Evolutionary conservation across 2,888 invertebrate genomes (phyloP).

Genomic region (Metellina segmentata): DNA sequence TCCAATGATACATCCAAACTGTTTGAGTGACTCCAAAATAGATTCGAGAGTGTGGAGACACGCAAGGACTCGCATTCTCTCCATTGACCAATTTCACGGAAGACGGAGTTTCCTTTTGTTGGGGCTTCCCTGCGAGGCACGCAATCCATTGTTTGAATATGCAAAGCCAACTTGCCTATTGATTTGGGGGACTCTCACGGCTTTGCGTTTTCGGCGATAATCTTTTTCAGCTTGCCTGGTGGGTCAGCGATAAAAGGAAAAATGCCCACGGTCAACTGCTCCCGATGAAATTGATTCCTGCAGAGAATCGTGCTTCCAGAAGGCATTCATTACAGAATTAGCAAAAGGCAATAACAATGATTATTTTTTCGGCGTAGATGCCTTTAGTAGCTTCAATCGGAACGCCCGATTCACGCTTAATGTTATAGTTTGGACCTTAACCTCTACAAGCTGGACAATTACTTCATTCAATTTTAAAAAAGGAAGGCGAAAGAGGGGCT

Average conservation of each 20-base stretch:
- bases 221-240: neutral
- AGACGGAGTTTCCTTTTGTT: conserved; percentile 60
- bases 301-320: neutral
- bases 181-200: conserved; percentile 28
- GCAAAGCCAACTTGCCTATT: conserved; percentile 64
- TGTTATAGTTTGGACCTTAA: neutral
- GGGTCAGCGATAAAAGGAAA: neutral
- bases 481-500: neutral
- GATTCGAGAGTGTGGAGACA: conserved; percentile 46
- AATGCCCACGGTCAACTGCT: neutral
- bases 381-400: neutral
- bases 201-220: neutral
- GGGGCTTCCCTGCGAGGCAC: conserved; percentile 54
- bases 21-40: conserved; percentile 45
- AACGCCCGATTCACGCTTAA: neutral
- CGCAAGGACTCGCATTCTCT: conserved; percentile 52
- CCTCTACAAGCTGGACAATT: neutral
- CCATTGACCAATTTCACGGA: conserved; percentile 64
- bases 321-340: no score
- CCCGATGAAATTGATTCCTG: neutral
- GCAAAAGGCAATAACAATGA: no score
- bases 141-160: conserved; percentile 72
- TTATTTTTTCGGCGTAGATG: neutral
- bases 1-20: conserved; percentile 38
- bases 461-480: neutral